Base-by-base conservation (phyloP, 2,113 vertebrate species). In the Rhynchopsitta pachyrhyncha region DNA sequence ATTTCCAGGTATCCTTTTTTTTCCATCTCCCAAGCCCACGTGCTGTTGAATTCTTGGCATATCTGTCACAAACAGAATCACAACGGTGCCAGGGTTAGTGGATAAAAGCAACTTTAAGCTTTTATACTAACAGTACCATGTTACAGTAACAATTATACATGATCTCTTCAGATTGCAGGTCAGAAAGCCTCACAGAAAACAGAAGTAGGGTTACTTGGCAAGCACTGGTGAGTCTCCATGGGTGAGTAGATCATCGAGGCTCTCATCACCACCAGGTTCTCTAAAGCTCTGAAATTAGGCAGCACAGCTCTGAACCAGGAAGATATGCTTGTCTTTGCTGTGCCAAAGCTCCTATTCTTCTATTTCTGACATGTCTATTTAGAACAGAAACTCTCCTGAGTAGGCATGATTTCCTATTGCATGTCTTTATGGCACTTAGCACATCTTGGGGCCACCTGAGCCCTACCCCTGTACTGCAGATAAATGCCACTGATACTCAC, bases 1-100 rank as follows among this genome's bases (percentile, higher is more conserved):
- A 99, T 99, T 95, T 99, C 99, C 88, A 98, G 97, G 96, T 99
- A 99, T 70, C 99, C 99, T 95, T 99, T 99, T 97, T 99, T 99
- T 92, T 99, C 99, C 98, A 99, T 98, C 96, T 99, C 99, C 99
- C 99, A 99, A 3, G 99, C 99, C 99, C 99, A 99, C 39, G 98
- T 99, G 86, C 98, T 99, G 98, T 99, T 99, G 97, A 99, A 98
- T 67, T 99, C 99, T 98, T 99, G 99, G 96, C 99, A 99, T 92
- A 99, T 98, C 99, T 99, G 84, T 94, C 87, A 91, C 62, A 97
- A 97, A 97, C 12, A 2, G 69, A 95, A 64, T 33, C 79, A 84
- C 23, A 46, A 82, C 33, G 86, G 67, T n/a, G 83, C 14, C 24
- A 37, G 11, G 13, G 52, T 96, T 76, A 97, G 80, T 9, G 66